Evolutionary conservation across 2,888 invertebrate genomes (phyloP), one percentile per base, ranked within the genome.

Genomic region (Lasioglossum malachurum): DNA sequence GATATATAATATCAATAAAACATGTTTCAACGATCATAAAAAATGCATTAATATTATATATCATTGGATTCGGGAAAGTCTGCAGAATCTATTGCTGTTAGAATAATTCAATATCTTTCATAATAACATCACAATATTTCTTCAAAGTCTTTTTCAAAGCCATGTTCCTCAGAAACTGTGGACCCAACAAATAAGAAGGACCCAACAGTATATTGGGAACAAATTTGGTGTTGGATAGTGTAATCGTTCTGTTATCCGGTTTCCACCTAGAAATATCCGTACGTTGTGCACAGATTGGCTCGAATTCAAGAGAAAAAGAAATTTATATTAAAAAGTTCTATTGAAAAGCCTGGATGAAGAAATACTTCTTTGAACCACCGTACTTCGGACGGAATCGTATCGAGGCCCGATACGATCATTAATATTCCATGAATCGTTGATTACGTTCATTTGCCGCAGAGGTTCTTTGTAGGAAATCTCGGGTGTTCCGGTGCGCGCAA

Each of bases 391-490:
- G 7, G 16, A 10, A 38, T 35, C 19, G 7, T 35, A 64, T 64
- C 10, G 19, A 3, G 35, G 4, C 19, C 31, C 71, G 67, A 46
- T 14, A 27, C 5, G 57, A 23, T 27, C 14, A 23, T 75, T 67
- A 75, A 75, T 78, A 57, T 78, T 73, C 35, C 76, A 27, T 5
- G 10, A 76, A 46, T 5, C 53, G 27, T 73, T 67, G 49, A 85
- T 79, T 46, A 5, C 19, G 46, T 31, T 57, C 72, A n/a, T 57
- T 57, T 4, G 35, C 5, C 14, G 23, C 23, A 2, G 27, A 19
- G 23, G 41, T 73, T 80, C 74, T 76, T 76, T 46, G 77, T 49
- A 71, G 69, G 5, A 71, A 84, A 78, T 38, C 77, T 38, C 60
- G n/a, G 57, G 14, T 38, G 31, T 60, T 71, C 75, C 78, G 57